Percentiles rank a stretch among this genome's conserved stretches.
phyloP scores from a whole-genome alignment of 64 coral and sea anemone genomes.

The Anthopleura sola region DNA sequence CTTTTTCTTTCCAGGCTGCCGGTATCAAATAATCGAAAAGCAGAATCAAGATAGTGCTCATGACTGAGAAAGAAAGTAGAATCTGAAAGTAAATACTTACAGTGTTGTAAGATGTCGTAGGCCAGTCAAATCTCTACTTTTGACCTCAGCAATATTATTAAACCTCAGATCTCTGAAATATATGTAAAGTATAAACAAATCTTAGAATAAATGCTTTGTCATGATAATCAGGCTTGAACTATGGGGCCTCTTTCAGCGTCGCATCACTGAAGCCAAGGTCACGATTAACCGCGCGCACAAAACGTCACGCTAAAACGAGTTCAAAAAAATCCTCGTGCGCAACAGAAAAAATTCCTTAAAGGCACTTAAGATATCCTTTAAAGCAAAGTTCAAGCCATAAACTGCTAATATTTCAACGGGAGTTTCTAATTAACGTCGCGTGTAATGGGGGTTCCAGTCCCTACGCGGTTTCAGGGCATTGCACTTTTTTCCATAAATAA shows the following conservation, averaged over 20 bases:
- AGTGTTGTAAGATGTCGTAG: slow-evolving; percentile 57
- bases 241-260: neutral
- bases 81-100: slow-evolving; percentile 51
- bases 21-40: no score
- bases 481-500: neutral
- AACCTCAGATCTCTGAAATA: slow-evolving; percentile 76
- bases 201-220: neutral
- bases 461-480: neutral
- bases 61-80: neutral
- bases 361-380: neutral
- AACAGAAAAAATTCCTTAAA: neutral
- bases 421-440: neutral
- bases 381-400: neutral
- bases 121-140: slow-evolving; percentile 49
- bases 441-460: neutral
- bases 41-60: no score
- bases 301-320: neutral
- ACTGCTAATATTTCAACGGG: neutral
- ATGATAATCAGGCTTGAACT: neutral
- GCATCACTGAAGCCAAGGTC: neutral
- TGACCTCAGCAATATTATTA: slow-evolving; percentile 76
- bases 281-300: neutral
- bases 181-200: neutral
- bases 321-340: neutral
- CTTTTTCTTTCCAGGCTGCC: no score